A percentile compares a stretch with the other conserved stretches of the same genome.
These are phyloP conservation scores for Unio pictorum DNA, from an alignment of 2,888 invertebrate species.

Conservation along the genomic window DNA sequence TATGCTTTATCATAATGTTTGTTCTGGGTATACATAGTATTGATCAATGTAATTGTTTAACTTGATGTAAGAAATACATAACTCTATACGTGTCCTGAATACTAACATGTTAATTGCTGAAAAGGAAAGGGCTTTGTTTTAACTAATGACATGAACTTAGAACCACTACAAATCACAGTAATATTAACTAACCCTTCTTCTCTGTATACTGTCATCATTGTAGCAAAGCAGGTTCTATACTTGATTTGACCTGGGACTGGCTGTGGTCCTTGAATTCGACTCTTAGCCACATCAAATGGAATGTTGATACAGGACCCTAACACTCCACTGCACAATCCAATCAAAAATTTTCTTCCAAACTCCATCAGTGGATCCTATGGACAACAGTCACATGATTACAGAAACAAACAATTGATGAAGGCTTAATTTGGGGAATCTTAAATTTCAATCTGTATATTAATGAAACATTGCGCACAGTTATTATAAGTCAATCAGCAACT, in stretches of 20 bases:
- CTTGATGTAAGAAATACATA: no score
- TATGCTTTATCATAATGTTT: no score
- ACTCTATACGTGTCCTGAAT: background rate
- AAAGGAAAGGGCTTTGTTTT: no score
- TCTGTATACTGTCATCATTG: constrained; percentile 82
- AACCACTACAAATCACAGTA: background rate
- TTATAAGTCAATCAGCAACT: no score
- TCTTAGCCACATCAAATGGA: constrained; percentile 97
- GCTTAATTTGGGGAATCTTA: background rate
- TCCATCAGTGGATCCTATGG: constrained; percentile 64
- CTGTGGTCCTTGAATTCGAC: constrained; percentile 94
- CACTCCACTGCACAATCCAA: constrained; percentile 91
- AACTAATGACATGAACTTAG: constrained; percentile 1
- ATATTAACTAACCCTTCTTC: constrained; percentile 86
- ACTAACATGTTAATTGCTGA: no score
- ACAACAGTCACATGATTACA: constrained; percentile 1
- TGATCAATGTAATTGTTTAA: no score
- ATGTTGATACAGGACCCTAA: constrained; percentile 91
- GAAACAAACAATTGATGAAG: background rate
- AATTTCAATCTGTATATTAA: background rate
- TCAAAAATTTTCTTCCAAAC: constrained; percentile 74
- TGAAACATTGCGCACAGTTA: no score
- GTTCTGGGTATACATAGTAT: no score
- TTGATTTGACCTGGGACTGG: constrained; percentile 82
- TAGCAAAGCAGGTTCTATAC: constrained; percentile 83